Percentiles rank a stretch among this genome's conserved stretches.
phyloP scores from a whole-genome alignment of 2,888 invertebrate genomes.

The Parnassius smintheus region DNA sequence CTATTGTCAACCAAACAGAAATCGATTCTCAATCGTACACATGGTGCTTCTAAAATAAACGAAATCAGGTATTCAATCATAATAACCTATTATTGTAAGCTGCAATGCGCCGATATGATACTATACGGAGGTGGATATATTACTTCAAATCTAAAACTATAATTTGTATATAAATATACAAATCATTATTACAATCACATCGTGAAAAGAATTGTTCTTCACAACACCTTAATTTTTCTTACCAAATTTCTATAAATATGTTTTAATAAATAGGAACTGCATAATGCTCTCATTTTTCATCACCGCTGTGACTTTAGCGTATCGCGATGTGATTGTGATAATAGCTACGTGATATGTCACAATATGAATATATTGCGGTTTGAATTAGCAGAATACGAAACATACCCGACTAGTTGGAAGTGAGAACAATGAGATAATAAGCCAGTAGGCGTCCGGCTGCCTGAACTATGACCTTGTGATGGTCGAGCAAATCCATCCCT shows the following conservation, averaged over 20 bases:
- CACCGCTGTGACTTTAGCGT: constrained; percentile 23
- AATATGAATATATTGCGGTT: too few species aligned
- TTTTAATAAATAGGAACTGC: constrained; percentile 4
- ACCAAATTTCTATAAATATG: background rate
- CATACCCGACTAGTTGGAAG: background rate
- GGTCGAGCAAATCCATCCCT: constrained; percentile 41
- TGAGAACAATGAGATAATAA: background rate
- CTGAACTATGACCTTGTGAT: constrained; percentile 26
- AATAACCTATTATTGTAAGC: background rate
- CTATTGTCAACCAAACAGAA: background rate
- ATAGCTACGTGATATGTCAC: background rate
- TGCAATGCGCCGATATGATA: background rate
- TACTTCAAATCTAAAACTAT: background rate
- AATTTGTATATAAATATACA: too few species aligned
- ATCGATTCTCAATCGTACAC: constrained; percentile 4
- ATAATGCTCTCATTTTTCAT: constrained; percentile 2
- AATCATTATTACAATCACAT: too few species aligned
- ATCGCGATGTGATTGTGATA: constrained; percentile 7
- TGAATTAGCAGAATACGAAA: background rate
- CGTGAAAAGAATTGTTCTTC: too few species aligned
- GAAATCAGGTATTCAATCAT: too few species aligned
- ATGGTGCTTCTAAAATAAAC: constrained; percentile 8
- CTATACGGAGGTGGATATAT: background rate
- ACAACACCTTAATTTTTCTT: too few species aligned
- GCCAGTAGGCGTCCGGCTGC: constrained; percentile 5